Evolutionary conservation across 2,888 invertebrate genomes (phyloP).

Genomic region (Andrena minutula): DNA sequence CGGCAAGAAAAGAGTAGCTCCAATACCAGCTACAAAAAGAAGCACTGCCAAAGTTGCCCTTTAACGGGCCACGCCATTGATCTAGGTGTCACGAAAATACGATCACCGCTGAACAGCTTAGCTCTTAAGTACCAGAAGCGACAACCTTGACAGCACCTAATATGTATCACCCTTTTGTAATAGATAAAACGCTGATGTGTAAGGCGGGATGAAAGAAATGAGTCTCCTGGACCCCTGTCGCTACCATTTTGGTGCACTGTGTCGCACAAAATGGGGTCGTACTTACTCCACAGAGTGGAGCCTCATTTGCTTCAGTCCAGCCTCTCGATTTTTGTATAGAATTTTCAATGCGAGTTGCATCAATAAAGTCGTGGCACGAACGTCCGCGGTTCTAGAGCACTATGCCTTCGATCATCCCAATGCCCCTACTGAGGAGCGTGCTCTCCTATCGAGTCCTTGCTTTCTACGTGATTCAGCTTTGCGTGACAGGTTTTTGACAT

Average conservation of each 20-base stretch:
- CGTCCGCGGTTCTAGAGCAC: not conserved
- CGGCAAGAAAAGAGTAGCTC: slow-evolving; percentile 70
- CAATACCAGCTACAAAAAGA: slow-evolving; percentile 65
- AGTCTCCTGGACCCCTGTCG: not conserved
- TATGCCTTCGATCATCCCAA: not conserved
- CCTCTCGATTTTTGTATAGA: slow-evolving; percentile 3
- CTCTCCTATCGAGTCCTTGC: not conserved
- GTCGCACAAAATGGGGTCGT: not conserved
- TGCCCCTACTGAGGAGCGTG: not conserved
- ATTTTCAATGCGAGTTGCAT: not conserved
- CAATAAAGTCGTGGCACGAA: not conserved
- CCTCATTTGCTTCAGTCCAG: not conserved
- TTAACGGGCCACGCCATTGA: slow-evolving; percentile 79
- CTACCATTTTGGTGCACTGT: not conserved
- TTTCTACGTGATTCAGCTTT: not conserved
- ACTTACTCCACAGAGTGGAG: not conserved
- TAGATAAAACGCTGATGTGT: not conserved
- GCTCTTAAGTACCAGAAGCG: slow-evolving; percentile 77
- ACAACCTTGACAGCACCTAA: slow-evolving; percentile 25
- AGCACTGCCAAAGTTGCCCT: slow-evolving; percentile 74
- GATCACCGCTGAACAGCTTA: slow-evolving; percentile 73
- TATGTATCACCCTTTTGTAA: not conserved
- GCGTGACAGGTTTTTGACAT: not conserved
- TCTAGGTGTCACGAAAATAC: slow-evolving; percentile 74
- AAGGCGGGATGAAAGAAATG: not conserved